These are phyloP conservation scores for Macrotus californicus DNA, from an alignment of 2,113 vertebrate species.

Conservation along the genomic window DNA sequence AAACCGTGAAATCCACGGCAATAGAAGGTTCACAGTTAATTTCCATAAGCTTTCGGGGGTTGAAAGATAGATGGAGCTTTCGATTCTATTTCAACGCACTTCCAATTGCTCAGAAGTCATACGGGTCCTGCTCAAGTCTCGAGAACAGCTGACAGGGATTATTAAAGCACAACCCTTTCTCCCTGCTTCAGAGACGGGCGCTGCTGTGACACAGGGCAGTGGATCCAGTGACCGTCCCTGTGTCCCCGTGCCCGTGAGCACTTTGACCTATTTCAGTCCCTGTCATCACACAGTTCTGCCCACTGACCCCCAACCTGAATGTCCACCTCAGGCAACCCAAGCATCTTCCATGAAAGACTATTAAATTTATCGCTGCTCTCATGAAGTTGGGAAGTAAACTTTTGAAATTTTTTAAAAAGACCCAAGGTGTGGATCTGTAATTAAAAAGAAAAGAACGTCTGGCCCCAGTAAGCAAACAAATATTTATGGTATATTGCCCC, in stretches of 20 bases:
- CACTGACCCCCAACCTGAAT: background rate
- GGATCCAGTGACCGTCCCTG: background rate
- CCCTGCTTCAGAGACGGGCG: background rate
- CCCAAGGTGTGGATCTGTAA: background rate
- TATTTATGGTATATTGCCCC: background rate
- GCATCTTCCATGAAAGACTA: background rate
- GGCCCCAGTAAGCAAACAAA: background rate
- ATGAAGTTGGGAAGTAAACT: background rate
- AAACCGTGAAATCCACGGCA: background rate
- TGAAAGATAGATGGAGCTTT: background rate
- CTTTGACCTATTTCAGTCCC: background rate
- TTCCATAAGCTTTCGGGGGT: background rate
- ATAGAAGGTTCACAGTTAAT: constrained; percentile 30
- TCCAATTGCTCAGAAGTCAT: background rate
- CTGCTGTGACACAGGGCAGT: background rate
- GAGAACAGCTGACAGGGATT: background rate
- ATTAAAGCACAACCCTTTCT: rapidly evolving
- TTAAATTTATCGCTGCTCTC: background rate
- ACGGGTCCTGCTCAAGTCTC: background rate
- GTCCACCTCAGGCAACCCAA: background rate
- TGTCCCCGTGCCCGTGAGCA: background rate
- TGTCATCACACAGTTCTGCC: background rate
- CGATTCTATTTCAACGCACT: background rate
- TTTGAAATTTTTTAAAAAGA: background rate
- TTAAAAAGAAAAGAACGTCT: background rate